Percentiles rank a stretch among this genome's conserved stretches.
phyloP scores from a whole-genome alignment of 2,113 vertebrate genomes.

The Pandion haliaetus region DNA sequence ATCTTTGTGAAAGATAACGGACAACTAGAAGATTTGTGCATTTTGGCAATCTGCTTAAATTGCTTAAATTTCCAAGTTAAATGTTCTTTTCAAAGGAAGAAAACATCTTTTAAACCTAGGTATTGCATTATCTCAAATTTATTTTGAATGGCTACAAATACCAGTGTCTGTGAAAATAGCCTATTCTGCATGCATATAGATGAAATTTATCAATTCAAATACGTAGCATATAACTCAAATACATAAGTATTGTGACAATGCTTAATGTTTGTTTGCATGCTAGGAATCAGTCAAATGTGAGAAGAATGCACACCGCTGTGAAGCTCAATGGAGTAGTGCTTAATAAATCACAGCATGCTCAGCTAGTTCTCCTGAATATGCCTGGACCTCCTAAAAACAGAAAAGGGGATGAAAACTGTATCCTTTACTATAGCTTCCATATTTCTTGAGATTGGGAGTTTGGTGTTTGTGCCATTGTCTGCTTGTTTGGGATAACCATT shows the following conservation, averaged over 20 bases:
- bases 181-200: background rate
- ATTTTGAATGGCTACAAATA: background rate
- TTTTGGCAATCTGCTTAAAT: background rate
- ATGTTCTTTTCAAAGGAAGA: background rate
- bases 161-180: background rate
- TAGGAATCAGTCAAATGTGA: constrained; percentile 94
- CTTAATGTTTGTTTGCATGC: background rate
- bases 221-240: background rate
- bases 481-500: background rate
- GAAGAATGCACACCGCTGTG: constrained; percentile 96
- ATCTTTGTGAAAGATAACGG: background rate
- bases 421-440: constrained; percentile 69
- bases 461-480: background rate
- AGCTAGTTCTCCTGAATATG: constrained; percentile 96
- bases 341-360: constrained; percentile 89
- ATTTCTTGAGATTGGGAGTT: background rate
- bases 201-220: background rate
- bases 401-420: constrained; percentile 97
- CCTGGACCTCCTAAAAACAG: constrained; percentile 89
- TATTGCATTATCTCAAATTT: background rate
- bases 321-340: constrained; percentile 92
- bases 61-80: background rate
- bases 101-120: background rate
- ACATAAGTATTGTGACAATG: background rate
- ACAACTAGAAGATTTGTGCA: background rate